Evolutionary conservation across 1,140 invertebrate species (phyloP), one percentile per base, ranked within the genome.

Genomic region (Adelges cooleyi): DNA sequence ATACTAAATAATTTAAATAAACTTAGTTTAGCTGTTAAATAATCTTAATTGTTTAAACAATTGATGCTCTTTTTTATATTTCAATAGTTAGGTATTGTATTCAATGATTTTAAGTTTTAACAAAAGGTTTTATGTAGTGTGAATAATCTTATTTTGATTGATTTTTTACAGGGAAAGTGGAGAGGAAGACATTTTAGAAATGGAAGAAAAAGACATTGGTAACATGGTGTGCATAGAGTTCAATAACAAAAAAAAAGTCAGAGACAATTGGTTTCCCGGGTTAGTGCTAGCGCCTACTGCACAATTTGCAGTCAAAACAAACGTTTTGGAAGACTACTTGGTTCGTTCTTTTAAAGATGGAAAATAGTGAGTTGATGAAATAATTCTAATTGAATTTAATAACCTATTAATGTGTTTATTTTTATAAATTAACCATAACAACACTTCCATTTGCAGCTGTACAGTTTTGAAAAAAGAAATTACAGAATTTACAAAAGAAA

Each of bases 331-430:
- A 70, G 92, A 97, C 71, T 90, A 93, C 73, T 78, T 96, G 1
- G 89, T 98, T 20, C 81, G 92, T 68, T 95, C 90, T 1, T 97
- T 98, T 72, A 92, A 92, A 74, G 93, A 97, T 81, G 90, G 90
- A 20, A 81, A 92, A 84, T 96, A 94, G 56, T 62, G 88, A 52
- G 27, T 17, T 36, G 13, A 44, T 11, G 10, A 13, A 20, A 23
- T 6, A 23, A 9, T 38, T 51, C 13, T 23, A 36, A 13, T 20
- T n/a, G n/a, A n/a, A n/a, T n/a, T n/a, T n/a, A n/a, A n/a, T n/a
- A n/a, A n/a, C n/a, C n/a, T n/a, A n/a, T n/a, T n/a, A n/a, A n/a
- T n/a, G n/a, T n/a, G n/a, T n/a, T n/a, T n/a, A n/a, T n/a, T n/a
- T n/a, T n/a, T n/a, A n/a, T n/a, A n/a, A n/a, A n/a, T n/a, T n/a